Conservation (phyloP, 2,797 vertebrate species). For the Enteromius anoplus region DNA sequence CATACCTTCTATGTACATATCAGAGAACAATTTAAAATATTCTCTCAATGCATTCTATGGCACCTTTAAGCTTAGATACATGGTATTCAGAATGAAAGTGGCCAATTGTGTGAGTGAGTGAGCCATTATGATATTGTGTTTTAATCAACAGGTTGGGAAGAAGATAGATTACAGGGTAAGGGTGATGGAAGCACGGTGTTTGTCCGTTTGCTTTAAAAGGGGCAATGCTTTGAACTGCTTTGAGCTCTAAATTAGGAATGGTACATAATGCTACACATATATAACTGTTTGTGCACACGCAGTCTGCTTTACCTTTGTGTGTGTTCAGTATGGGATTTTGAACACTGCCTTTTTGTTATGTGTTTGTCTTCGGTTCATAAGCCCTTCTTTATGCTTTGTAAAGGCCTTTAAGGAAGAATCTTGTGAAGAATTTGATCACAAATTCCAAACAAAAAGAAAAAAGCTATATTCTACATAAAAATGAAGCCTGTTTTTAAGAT, state of each 20-base stretch:
- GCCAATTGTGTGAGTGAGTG: background rate
- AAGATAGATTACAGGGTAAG: slow-evolving; percentile 71
- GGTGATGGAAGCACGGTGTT: slow-evolving; percentile 14
- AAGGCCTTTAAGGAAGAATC: background rate
- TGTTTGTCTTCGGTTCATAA: slow-evolving; percentile 16
- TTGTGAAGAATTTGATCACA: background rate
- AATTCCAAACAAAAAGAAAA: background rate
- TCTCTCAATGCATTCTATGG: no score
- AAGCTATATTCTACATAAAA: background rate
- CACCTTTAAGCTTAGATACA: background rate
- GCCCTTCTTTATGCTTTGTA: background rate
- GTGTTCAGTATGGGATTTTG: background rate
- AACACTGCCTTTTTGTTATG: background rate
- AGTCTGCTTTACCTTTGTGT: slow-evolving; percentile 22
- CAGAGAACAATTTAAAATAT: no score
- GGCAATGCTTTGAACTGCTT: slow-evolving; percentile 21
- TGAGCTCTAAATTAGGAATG: background rate
- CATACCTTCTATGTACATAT: no score
- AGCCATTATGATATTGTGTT: slow-evolving; percentile 56
- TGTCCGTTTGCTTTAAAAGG: slow-evolving; percentile 21
- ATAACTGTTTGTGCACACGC: background rate
- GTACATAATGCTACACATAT: background rate
- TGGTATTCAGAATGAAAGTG: background rate
- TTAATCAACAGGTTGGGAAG: slow-evolving; percentile 68
- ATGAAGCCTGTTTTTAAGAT: background rate